Percentiles rank a stretch among this genome's conserved stretches.
Conservation (phyloP, 2,113 vertebrate species). For the Alexandromys fortis region DNA sequence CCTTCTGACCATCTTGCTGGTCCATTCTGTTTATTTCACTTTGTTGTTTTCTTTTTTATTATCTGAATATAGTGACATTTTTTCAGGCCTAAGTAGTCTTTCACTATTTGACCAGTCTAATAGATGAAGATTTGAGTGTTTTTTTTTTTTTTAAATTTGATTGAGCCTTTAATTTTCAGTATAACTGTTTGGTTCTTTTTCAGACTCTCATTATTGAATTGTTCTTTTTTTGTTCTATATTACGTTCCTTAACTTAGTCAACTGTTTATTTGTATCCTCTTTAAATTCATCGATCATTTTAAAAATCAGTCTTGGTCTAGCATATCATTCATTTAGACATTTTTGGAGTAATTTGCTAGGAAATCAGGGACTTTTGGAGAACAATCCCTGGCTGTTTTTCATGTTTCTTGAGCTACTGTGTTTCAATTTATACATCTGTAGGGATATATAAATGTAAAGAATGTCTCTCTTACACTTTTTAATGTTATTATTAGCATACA, state of each 20-base stretch:
- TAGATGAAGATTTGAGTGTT: background rate
- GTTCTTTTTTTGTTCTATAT: background rate
- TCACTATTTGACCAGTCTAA: background rate
- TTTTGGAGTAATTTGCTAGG: background rate
- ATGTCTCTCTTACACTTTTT: background rate
- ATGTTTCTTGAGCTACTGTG: background rate
- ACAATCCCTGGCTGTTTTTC: background rate
- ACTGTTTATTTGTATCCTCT: background rate
- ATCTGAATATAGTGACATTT: background rate
- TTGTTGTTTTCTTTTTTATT: background rate
- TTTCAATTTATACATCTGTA: background rate
- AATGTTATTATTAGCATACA: background rate
- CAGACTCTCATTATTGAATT: background rate
- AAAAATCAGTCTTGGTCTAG: background rate
- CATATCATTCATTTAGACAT: background rate
- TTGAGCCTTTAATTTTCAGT: background rate
- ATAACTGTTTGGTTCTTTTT: background rate
- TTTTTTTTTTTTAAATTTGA: background rate
- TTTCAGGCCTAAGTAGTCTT: background rate
- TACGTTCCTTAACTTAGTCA: background rate
- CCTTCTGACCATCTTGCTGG: background rate
- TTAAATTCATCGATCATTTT: background rate
- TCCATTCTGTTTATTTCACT: background rate
- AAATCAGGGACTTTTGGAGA: background rate
- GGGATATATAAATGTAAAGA: background rate